Percentiles rank a stretch among this genome's conserved stretches.
Conservation (phyloP, 2,113 vertebrate genomes). For the Melanocharis versteri region DNA sequence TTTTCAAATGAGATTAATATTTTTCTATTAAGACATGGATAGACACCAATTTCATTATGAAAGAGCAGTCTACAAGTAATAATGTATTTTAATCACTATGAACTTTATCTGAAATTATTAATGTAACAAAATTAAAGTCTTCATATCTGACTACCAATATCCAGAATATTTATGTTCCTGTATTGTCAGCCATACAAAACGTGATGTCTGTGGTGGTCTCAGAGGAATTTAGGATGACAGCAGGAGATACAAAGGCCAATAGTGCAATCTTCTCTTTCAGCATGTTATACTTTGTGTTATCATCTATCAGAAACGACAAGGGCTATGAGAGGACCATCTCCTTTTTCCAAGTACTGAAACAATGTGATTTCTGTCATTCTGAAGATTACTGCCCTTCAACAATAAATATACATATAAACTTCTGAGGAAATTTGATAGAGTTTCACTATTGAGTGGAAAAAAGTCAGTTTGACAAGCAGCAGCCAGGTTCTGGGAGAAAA, state of each 20-base stretch:
- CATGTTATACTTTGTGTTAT: not conserved
- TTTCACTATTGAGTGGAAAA: not conserved
- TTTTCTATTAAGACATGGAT: not conserved
- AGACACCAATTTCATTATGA: not conserved
- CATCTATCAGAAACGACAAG: not conserved
- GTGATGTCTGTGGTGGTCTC: not conserved
- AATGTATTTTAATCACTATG: not conserved
- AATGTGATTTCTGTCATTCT: not conserved
- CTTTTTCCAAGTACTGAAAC: not conserved
- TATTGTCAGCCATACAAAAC: not conserved
- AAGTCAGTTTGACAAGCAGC: not conserved
- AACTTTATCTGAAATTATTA: not conserved
- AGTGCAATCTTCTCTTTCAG: not conserved
- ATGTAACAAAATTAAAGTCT: not conserved
- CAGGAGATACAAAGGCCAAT: not conserved
- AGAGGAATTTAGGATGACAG: not conserved
- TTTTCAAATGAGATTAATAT: not conserved
- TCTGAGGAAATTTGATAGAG: not conserved
- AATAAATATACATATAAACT: not conserved
- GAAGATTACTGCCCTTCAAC: not conserved
- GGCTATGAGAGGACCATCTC: not conserved
- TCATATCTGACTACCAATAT: not conserved
- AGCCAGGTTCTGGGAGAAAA: not conserved
- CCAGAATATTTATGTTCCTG: not conserved
- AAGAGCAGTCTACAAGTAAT: not conserved